A percentile compares a stretch with the other conserved stretches of the same genome.
Evolutionary conservation across 2,797 vertebrate genomes (phyloP).

Genomic region (Clarias platycephalus): DNA sequence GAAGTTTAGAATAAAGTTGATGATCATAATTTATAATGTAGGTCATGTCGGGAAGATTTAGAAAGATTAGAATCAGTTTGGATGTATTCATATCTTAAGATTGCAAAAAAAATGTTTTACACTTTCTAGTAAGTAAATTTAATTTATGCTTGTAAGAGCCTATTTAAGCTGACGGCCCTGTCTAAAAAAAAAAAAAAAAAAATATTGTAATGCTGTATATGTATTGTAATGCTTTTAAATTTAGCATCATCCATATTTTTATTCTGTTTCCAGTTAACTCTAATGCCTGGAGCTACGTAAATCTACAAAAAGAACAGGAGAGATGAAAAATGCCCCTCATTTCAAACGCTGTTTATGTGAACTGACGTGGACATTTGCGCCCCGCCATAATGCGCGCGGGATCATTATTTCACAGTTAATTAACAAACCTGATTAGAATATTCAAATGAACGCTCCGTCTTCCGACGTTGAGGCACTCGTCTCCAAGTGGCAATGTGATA

Average conservation of each 20-base stretch:
- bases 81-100: not conserved
- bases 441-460: slow-evolving; percentile 76
- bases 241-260: not conserved
- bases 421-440: slow-evolving; percentile 82
- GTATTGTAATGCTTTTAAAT: not conserved
- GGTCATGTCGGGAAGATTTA: not conserved
- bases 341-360: slow-evolving; percentile 67
- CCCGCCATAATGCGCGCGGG: slow-evolving; percentile 67
- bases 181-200: not conserved
- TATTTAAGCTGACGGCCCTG: not conserved
- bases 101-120: not conserved
- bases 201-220: no score
- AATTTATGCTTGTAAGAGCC: not conserved
- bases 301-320: slow-evolving; percentile 27
- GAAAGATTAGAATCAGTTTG: not conserved
- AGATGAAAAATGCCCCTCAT: slow-evolving; percentile 64
- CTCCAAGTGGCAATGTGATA: slow-evolving; percentile 85
- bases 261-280: not conserved
- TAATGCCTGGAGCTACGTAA: not conserved
- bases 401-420: slow-evolving; percentile 83
- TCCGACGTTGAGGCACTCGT: slow-evolving; percentile 66
- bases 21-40: slow-evolving; percentile 7
- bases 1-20: not conserved
- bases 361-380: slow-evolving; percentile 72
- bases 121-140: not conserved